Evolutionary conservation across 2,113 vertebrate genomes (phyloP), one percentile per base, ranked within the genome.

Genomic region (Dermatemys mawii): DNA sequence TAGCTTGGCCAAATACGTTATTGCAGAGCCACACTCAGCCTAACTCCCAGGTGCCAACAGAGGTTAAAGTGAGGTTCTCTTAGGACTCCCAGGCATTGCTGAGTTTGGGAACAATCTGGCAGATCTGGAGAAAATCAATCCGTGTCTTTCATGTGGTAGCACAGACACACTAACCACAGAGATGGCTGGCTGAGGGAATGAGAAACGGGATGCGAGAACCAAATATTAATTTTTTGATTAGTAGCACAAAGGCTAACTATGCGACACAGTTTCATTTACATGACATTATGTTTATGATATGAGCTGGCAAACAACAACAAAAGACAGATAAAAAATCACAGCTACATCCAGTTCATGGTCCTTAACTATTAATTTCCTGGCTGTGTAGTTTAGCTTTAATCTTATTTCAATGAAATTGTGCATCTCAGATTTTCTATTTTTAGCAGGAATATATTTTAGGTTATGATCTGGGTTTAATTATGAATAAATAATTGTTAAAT

Each of bases 241-340:
- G 78, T 88, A 78, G 63, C 38, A 49, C 57, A 44, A 81, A 73
- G 85, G 48, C 22, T 92, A 29, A 83, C 41, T 14, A 79, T 8
- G 44, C 46, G 78, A 19, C 79, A 94, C 63, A 90, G n/a, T 57
- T 92, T 88, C 44, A 73, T 87, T 94, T 93, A 9, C 49, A n/a
- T 83, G 51, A 87, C 60, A 53, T n/a, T 76, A 87, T 82, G 78
- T 87, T 41, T 82, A 49, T 96, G 88, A 90, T 27, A 76, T 89
- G 60, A 83, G 67, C 81, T 91, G 86, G 81, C 88, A 93, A 95
- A 80, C 17, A 84, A 94, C 92, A 95, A 54, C 53, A 81, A 84
- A 91, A 84, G 10, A 51, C 48, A 85, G 76, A 63, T 84, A 93
- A 84, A 35, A 92, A 70, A 83, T 46, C 55, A 83, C 44, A 32